phyloP scores from a whole-genome alignment of 2,888 invertebrate species.

The Masnerella sp. region DNA sequence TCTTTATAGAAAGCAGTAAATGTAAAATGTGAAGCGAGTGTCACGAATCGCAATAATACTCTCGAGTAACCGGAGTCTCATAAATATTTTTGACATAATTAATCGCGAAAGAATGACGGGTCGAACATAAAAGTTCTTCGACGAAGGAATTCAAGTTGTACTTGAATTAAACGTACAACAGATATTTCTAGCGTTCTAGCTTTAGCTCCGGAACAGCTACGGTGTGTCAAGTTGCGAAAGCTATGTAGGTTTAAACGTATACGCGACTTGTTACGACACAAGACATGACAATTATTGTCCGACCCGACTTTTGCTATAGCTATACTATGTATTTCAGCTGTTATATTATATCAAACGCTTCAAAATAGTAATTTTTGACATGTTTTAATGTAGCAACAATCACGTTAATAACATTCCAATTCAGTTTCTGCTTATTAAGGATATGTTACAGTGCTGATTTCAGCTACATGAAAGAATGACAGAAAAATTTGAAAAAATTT shows the following conservation, averaged over 20 bases:
- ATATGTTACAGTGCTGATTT: too few species aligned
- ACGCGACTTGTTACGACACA: slow-evolving; percentile 31
- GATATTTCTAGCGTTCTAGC: slow-evolving; percentile 73
- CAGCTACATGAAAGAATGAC: too few species aligned
- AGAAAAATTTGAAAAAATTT: too few species aligned
- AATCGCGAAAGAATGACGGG: slow-evolving; percentile 53
- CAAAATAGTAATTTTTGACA: too few species aligned
- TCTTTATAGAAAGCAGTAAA: too few species aligned
- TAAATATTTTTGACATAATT: slow-evolving; percentile 50
- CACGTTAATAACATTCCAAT: too few species aligned
- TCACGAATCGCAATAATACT: slow-evolving; percentile 9
- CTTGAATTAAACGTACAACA: slow-evolving; percentile 72
- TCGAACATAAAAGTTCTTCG: slow-evolving; percentile 38
- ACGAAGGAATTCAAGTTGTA: slow-evolving; percentile 69
- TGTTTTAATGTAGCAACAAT: too few species aligned
- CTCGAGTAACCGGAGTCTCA: slow-evolving; percentile 35
- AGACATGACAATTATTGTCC: slow-evolving; percentile 27
- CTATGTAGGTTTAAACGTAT: slow-evolving; percentile 40
- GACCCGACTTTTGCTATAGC: background rate
- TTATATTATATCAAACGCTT: too few species aligned
- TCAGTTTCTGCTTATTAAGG: too few species aligned
- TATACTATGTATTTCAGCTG: too few species aligned
- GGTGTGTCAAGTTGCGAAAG: slow-evolving; percentile 68
- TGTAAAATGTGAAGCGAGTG: background rate
- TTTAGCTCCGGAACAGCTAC: slow-evolving; percentile 71